These are phyloP conservation scores for Scytalopus superciliaris DNA, from an alignment of 2,113 vertebrate genomes.

Conservation along the genomic window DNA sequence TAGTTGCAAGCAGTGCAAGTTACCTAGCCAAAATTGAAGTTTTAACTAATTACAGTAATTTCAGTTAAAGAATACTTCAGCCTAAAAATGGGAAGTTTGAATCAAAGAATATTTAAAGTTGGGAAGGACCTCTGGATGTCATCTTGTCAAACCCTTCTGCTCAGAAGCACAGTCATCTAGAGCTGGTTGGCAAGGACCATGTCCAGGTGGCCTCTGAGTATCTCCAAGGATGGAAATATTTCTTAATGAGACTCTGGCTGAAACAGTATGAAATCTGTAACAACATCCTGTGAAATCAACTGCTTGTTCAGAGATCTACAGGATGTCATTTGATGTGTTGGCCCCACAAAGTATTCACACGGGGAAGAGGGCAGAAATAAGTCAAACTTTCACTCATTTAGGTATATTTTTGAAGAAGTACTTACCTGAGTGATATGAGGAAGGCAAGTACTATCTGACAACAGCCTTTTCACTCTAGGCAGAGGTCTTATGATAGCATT, in stretches of 20 bases:
- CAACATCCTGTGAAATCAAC: neutral
- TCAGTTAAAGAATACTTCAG: neutral
- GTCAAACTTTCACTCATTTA: neutral
- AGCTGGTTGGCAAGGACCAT: neutral
- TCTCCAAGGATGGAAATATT: neutral
- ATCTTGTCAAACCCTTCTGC: rapidly evolving
- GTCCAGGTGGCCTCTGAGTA: neutral
- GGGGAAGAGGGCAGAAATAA: neutral
- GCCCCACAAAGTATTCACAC: neutral
- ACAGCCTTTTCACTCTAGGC: constrained; percentile 92
- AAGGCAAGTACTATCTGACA: constrained; percentile 92
- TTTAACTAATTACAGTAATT: neutral
- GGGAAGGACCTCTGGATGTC: neutral
- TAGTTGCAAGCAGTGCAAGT: neutral
- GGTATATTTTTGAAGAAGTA: neutral
- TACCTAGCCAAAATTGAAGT: neutral
- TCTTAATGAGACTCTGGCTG: neutral
- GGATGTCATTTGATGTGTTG: neutral
- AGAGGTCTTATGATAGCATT: constrained; percentile 97
- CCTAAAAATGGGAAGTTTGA: neutral
- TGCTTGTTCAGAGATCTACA: neutral
- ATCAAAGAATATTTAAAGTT: neutral
- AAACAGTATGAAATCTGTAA: neutral
- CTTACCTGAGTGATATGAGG: constrained; percentile 96
- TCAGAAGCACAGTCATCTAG: neutral